A percentile compares a stretch with the other conserved stretches of the same genome.
These are phyloP conservation scores for Notechis scutatus DNA, from an alignment of 2,113 vertebrate genomes.

Conservation along the genomic window DNA sequence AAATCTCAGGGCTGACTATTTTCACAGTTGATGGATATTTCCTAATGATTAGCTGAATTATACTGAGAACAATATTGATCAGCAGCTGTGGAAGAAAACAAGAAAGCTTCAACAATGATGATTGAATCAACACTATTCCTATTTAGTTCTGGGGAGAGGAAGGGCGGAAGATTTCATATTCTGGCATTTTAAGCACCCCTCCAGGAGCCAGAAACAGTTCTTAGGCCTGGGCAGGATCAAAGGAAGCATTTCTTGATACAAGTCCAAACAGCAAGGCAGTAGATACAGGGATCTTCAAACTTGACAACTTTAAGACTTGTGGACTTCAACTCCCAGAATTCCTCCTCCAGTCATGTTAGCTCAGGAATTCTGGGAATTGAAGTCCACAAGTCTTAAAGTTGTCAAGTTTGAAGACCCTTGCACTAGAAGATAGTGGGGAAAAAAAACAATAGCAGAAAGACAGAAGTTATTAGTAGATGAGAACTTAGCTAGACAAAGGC, in stretches of 20 bases:
- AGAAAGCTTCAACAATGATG: neutral
- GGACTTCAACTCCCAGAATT: no score
- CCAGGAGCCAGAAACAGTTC: neutral
- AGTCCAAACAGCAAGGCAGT: neutral
- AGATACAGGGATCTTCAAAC: no score
- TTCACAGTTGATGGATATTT: neutral
- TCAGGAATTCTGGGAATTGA: no score
- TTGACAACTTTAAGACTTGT: no score
- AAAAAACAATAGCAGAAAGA: neutral
- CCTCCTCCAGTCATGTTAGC: no score
- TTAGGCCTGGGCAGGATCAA: neutral
- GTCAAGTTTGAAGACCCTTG: neutral
- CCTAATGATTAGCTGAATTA: neutral
- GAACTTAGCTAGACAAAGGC: neutral
- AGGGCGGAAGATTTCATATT: neutral
- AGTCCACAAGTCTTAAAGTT: no score
- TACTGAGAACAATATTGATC: neutral
- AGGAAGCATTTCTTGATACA: neutral
- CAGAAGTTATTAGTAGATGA: neutral
- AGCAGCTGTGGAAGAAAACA: neutral
- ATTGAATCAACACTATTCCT: neutral
- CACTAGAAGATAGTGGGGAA: neutral
- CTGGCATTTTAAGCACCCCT: neutral
- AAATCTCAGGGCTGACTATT: neutral
- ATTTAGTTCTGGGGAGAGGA: neutral